These are phyloP conservation scores for Empidonax traillii DNA, from an alignment of 2,113 vertebrate species.

Conservation along the genomic window DNA sequence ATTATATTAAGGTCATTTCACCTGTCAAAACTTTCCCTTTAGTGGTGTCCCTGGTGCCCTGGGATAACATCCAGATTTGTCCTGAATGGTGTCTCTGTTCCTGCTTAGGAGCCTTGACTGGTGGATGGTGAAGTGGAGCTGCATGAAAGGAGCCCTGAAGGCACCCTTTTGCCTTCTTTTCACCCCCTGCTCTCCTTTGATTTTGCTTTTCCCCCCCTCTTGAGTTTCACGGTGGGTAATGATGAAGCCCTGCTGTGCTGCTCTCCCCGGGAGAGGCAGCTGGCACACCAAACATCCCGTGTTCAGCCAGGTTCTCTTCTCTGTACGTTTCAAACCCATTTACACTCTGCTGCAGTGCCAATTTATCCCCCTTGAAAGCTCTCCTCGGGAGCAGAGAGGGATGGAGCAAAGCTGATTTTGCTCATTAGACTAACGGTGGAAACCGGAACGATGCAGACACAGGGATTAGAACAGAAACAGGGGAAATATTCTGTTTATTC, in stretches of 20 bases:
- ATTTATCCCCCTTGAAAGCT: background rate
- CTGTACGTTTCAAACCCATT: background rate
- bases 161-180: slow-evolving; percentile 53
- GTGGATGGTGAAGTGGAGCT: slow-evolving; percentile 6
- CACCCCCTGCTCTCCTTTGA: slow-evolving; percentile 58
- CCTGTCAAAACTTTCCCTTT: slow-evolving; percentile 72
- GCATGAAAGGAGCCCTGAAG: slow-evolving; percentile 40
- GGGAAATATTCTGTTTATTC: background rate
- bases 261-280: background rate
- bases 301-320: background rate
- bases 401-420: background rate
- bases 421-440: background rate
- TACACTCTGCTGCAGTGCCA: background rate
- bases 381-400: background rate
- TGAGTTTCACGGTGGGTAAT: slow-evolving; percentile 36
- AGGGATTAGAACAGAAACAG: background rate
- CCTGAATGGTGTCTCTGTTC: slow-evolving; percentile 69
- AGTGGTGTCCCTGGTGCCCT: slow-evolving; percentile 59
- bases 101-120: slow-evolving; percentile 52
- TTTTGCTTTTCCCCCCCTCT: slow-evolving; percentile 29
- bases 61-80: slow-evolving; percentile 64
- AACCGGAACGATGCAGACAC: rapidly evolving
- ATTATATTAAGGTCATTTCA: slow-evolving; percentile 72
- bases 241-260: background rate
- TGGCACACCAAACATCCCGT: rapidly evolving